These are phyloP conservation scores for Acheta domesticus DNA, from an alignment of 2,888 invertebrate genomes.

Conservation along the genomic window DNA sequence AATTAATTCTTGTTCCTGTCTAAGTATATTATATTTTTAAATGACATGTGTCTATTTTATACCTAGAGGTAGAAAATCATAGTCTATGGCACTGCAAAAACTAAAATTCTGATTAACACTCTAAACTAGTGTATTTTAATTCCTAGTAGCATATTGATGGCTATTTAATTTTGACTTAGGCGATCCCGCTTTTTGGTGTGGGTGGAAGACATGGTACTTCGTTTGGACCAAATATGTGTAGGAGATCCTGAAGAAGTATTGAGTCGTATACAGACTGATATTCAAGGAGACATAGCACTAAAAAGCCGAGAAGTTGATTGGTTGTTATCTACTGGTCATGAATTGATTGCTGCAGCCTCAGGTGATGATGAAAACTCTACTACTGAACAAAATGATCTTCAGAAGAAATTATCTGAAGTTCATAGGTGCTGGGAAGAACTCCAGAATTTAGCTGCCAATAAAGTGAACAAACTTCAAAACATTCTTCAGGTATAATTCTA, in stretches of 20 bases:
- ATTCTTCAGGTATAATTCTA: conserved; percentile 38
- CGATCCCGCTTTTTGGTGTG: conserved; percentile 64
- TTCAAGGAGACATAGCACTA: conserved; percentile 69
- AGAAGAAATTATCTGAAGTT: conserved; percentile 57
- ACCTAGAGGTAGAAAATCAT: too few species aligned
- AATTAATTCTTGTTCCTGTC: too few species aligned
- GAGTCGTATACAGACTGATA: conserved; percentile 64
- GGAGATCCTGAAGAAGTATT: conserved; percentile 71
- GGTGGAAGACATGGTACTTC: conserved; percentile 65
- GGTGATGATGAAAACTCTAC: conserved; percentile 62
- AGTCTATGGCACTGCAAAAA: too few species aligned
- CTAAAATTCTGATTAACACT: too few species aligned
- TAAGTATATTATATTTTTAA: too few species aligned
- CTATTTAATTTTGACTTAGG: conserved; percentile 43
- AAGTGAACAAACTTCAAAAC: conserved; percentile 69
- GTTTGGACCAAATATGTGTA: conserved; percentile 57
- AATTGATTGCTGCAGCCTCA: conserved; percentile 58
- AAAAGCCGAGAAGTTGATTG: conserved; percentile 77
- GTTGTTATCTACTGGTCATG: conserved; percentile 65
- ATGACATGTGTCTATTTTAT: too few species aligned
- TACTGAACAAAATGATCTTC: conserved; percentile 57
- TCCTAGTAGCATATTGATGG: too few species aligned
- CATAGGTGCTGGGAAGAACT: conserved; percentile 67
- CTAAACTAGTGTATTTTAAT: too few species aligned
- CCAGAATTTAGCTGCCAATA: conserved; percentile 61